Evolutionary conservation across 2,888 invertebrate genomes (phyloP).

Genomic region (Leucozona laternaria): DNA sequence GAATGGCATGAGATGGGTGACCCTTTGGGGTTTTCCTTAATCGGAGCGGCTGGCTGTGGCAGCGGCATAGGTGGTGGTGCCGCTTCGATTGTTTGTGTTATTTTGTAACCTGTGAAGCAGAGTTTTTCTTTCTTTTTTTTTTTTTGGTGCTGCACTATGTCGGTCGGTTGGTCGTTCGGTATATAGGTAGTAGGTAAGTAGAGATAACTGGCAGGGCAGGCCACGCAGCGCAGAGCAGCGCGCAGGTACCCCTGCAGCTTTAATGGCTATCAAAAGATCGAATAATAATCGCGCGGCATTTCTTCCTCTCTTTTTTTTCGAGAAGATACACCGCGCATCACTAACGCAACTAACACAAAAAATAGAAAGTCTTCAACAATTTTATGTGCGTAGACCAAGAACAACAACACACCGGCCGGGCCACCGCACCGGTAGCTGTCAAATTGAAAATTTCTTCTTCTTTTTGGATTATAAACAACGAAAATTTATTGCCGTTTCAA

Average conservation of each 20-base stretch:
- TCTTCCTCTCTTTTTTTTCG: constrained; percentile 31
- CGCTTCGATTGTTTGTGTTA: constrained; percentile 26
- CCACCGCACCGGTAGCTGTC: constrained; percentile 77
- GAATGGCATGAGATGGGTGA: constrained; percentile 43
- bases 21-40: constrained; percentile 75
- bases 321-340: constrained; percentile 22
- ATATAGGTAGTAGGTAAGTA: background rate
- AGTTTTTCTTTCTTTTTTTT: constrained; percentile 18
- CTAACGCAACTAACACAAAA: constrained; percentile 21
- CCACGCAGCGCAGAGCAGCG: constrained; percentile 22
- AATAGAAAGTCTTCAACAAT: constrained; percentile 68
- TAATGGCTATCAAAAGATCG: constrained; percentile 73
- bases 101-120: constrained; percentile 55
- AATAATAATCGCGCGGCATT: constrained; percentile 74
- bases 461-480: constrained; percentile 78
- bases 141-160: constrained; percentile 42
- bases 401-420: constrained; percentile 44
- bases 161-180: background rate
- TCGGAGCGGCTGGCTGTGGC: constrained; percentile 1
- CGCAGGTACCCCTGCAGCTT: constrained; percentile 74
- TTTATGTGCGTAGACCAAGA: constrained; percentile 8
- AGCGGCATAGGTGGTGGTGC: constrained; percentile 20
- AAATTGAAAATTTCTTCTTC: constrained; percentile 78
- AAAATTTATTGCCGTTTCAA: constrained; percentile 75
- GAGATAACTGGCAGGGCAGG: constrained; percentile 8